Percentiles rank a stretch among this genome's conserved stretches.
These are phyloP conservation scores for Lysandra coridon DNA, from an alignment of 2,888 invertebrate genomes.

Conservation along the genomic window DNA sequence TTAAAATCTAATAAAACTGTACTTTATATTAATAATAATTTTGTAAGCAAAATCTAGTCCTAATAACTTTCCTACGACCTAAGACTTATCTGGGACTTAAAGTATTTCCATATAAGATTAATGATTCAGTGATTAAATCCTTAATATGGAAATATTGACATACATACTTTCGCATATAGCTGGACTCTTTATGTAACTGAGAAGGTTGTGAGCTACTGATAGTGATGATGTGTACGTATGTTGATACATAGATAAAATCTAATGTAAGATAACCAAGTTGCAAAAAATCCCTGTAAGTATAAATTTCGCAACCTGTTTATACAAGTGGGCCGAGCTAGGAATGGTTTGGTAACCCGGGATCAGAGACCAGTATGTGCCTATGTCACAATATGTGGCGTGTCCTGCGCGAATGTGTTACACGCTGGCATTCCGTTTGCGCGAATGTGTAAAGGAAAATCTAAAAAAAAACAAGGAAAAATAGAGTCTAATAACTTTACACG, in stretches of 20 bases:
- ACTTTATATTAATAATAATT: too few species aligned
- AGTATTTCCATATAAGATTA: too few species aligned
- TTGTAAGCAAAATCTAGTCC: too few species aligned
- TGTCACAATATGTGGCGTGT: constrained; percentile 1
- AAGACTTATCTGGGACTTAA: too few species aligned
- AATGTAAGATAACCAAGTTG: neutral
- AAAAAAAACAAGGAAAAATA: neutral
- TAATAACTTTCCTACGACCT: too few species aligned
- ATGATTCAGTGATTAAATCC: too few species aligned
- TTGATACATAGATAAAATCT: neutral
- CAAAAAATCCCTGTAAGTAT: neutral
- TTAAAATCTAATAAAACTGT: too few species aligned
- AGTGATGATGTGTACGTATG: neutral
- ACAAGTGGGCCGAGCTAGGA: constrained; percentile 16
- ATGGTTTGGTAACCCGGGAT: neutral
- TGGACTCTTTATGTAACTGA: too few species aligned
- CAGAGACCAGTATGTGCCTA: neutral
- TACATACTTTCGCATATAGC: too few species aligned
- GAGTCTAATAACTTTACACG: too few species aligned
- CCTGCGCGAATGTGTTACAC: neutral
- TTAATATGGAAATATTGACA: too few species aligned
- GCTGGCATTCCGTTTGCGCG: neutral
- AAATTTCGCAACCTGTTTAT: neutral
- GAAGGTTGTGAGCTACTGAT: neutral
- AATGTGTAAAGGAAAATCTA: neutral